phyloP scores from a whole-genome alignment of 2,888 invertebrate genomes.

The Liopterus haemorrhoidalis region DNA sequence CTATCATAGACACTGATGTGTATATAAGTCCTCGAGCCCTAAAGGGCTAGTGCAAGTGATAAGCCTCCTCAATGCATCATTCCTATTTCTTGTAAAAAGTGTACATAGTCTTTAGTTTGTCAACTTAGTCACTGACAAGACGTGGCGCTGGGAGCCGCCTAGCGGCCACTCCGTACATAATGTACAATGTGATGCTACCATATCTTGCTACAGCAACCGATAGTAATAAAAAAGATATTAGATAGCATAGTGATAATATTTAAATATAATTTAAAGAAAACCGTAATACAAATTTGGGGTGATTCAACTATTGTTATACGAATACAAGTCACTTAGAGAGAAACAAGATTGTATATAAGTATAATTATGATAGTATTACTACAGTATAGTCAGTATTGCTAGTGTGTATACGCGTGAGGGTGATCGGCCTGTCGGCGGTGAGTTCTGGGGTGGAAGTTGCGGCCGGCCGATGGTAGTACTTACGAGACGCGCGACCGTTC shows the following conservation, averaged over 20 bases:
- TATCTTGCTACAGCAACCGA: constrained; percentile 58
- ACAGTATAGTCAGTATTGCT: constrained; percentile 18
- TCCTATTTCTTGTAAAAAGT: constrained; percentile 11
- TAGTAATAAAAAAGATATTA: constrained; percentile 32
- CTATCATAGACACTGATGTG: background rate
- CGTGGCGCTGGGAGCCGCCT: constrained; percentile 13
- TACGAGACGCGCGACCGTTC: too few species aligned
- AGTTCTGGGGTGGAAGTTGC: background rate
- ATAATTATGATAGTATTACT: constrained; percentile 28
- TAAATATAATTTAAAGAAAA: constrained; percentile 35
- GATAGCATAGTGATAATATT: constrained; percentile 24
- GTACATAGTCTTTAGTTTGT: constrained; percentile 11
- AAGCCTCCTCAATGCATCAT: constrained; percentile 12
- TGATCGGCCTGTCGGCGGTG: background rate
- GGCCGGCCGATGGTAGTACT: too few species aligned
- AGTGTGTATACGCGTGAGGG: constrained; percentile 3
- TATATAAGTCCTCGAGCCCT: background rate
- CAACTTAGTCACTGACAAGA: constrained; percentile 15
- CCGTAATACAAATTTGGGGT: constrained; percentile 43
- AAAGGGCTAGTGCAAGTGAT: constrained; percentile 8
- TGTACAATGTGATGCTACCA: constrained; percentile 67
- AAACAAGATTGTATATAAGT: constrained; percentile 38
- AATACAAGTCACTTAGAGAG: constrained; percentile 42
- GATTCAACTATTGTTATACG: constrained; percentile 46
- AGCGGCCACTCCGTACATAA: constrained; percentile 17